Evolutionary conservation across 2,113 vertebrate genomes (phyloP).

Genomic region (Rissa tridactyla): DNA sequence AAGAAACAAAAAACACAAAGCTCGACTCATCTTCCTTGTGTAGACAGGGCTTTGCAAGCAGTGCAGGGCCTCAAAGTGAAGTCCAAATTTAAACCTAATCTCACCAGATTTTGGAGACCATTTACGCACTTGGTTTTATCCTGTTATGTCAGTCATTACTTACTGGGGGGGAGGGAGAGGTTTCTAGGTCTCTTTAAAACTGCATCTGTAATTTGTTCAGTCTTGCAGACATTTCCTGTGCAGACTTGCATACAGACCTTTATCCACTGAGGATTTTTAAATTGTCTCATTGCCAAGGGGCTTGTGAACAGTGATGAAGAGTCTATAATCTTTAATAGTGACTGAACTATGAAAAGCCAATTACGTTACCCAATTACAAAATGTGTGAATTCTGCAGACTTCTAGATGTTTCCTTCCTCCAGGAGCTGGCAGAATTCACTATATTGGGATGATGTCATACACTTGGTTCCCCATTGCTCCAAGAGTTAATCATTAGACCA

Average conservation of each 20-base stretch:
- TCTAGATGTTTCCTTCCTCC: neutral
- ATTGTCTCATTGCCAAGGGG: neutral
- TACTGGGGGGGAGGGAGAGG: neutral
- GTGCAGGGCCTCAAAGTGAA: neutral
- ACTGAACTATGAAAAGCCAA: neutral
- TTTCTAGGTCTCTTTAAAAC: neutral
- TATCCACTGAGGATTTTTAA: neutral
- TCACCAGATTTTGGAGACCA: neutral
- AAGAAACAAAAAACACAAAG: neutral
- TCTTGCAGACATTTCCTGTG: neutral
- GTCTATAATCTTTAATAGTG: neutral
- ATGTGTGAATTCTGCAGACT: neutral
- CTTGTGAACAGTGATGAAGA: neutral
- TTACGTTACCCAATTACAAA: neutral
- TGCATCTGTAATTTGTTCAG: neutral
- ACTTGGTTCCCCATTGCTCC: neutral
- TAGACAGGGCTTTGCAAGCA: neutral
- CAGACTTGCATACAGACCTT: neutral
- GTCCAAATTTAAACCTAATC: neutral
- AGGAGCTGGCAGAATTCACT: neutral
- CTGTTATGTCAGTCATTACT: neutral
- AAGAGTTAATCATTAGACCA: conserved; percentile 12
- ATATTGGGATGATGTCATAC: neutral
- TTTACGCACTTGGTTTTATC: neutral
- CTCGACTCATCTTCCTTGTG: neutral